These are phyloP conservation scores for Branchellion lobata DNA, from an alignment of 2,888 invertebrate species.

Conservation along the genomic window DNA sequence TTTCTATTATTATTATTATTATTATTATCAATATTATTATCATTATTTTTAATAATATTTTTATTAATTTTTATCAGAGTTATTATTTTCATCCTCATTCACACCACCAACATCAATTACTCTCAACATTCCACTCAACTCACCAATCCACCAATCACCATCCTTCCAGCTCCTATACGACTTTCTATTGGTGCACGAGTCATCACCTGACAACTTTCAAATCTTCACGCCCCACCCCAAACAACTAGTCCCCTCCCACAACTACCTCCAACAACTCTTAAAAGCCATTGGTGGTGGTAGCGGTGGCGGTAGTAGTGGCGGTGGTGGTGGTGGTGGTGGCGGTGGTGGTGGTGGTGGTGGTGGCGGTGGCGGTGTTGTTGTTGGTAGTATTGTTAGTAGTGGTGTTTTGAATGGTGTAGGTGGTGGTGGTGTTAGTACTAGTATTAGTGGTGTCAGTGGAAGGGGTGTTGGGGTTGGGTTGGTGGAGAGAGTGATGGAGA, in stretches of 20 bases:
- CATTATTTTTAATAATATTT: too few relatives aligned
- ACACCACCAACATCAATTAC: too few relatives aligned
- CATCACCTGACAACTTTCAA: conserved; percentile 88
- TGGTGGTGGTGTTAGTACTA: background rate
- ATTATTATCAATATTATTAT: too few relatives aligned
- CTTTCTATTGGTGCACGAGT: conserved; percentile 91
- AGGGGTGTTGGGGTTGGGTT: too few relatives aligned
- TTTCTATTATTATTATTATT: too few relatives aligned
- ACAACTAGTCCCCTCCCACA: conserved; percentile 72
- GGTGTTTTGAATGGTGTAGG: background rate
- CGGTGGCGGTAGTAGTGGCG: background rate
- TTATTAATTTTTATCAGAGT: too few relatives aligned
- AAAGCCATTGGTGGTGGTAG: conserved; percentile 51
- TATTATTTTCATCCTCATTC: too few relatives aligned
- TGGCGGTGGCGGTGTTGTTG: background rate
- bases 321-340: background rate
- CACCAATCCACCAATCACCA: background rate
- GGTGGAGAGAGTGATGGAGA: background rate
- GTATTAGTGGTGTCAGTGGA: background rate
- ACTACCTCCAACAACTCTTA: conserved; percentile 60
- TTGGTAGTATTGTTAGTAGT: background rate
- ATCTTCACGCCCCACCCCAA: conserved; percentile 94
- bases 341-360: too few relatives aligned
- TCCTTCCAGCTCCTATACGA: conserved; percentile 79
- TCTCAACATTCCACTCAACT: too few relatives aligned